Evolutionary conservation across 2,888 invertebrate species (phyloP).

Genomic region (Stenodera caucasica): DNA sequence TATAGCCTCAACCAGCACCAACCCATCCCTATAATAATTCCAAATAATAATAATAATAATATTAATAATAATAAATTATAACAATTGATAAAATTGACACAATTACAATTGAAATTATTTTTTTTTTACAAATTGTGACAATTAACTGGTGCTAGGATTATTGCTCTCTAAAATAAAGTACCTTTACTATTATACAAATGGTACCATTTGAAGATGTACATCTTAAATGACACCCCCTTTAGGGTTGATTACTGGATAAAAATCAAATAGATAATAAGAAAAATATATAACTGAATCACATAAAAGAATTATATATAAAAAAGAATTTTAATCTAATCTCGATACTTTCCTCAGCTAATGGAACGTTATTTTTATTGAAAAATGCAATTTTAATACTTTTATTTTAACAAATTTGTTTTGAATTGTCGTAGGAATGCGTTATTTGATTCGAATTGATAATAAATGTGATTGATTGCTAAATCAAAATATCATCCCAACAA

Average conservation of each 20-base stretch:
- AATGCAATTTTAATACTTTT: slow-evolving; percentile 5
- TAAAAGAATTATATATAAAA: not conserved
- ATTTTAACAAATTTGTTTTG: not conserved
- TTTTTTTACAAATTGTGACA: not conserved
- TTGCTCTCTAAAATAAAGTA: slow-evolving; percentile 1
- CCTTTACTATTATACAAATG: not conserved
- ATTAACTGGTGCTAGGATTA: slow-evolving; percentile 4
- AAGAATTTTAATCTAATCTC: not conserved
- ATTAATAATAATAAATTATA: not conserved
- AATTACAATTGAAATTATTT: not conserved
- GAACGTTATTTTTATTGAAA: not conserved
- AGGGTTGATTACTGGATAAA: slow-evolving; percentile 5
- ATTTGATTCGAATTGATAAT: not conserved
- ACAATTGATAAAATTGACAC: slow-evolving; percentile 5
- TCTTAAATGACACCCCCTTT: not conserved
- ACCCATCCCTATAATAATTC: not conserved
- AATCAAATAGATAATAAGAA: not conserved
- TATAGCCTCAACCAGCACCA: slow-evolving; percentile 7
- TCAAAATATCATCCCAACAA: slow-evolving; percentile 4
- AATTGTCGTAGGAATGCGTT: slow-evolving; percentile 8
- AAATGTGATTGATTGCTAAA: not conserved
- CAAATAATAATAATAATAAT: too few species aligned
- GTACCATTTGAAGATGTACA: too few species aligned
- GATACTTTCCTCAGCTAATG: not conserved
- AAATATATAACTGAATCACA: not conserved